These are phyloP conservation scores for Otocyon megalotis DNA, from an alignment of 2,113 vertebrate genomes.

Conservation along the genomic window DNA sequence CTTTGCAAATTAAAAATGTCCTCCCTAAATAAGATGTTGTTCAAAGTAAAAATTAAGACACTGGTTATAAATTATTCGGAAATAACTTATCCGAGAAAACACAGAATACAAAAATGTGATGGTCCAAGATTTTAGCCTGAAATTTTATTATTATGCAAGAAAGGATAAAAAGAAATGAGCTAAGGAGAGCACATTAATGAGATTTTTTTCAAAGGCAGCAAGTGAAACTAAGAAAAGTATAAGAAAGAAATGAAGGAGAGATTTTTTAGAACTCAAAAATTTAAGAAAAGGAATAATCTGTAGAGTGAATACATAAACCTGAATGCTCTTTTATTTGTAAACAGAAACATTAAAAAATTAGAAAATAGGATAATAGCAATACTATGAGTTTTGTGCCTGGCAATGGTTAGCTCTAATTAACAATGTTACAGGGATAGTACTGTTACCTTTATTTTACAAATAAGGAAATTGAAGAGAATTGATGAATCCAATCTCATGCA, in stretches of 20 bases:
- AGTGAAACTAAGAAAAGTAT: background rate
- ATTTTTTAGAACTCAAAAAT: background rate
- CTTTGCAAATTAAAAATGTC: conserved; percentile 4
- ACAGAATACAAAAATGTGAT: conserved; percentile 6
- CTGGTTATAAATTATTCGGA: background rate
- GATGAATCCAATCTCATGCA: background rate
- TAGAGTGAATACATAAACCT: background rate
- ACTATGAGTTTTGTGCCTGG: background rate
- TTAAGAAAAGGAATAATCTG: background rate
- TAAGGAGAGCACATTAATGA: background rate
- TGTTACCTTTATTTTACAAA: background rate
- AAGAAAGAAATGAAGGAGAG: background rate
- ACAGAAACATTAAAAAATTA: background rate
- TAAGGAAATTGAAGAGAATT: background rate
- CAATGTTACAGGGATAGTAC: background rate
- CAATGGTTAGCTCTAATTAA: background rate
- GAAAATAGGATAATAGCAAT: background rate
- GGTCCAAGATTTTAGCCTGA: background rate
- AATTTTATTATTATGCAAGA: conserved; percentile 40
- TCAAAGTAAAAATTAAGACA: conserved; percentile 45
- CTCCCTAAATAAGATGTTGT: background rate
- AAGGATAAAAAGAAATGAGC: conserved; percentile 14
- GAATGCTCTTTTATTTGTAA: conserved; percentile 13
- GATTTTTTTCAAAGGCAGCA: background rate
- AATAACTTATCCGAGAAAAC: conserved; percentile 28